phyloP scores from a whole-genome alignment of 1,140 invertebrate genomes.

The Thaumetopoea pityocampa region DNA sequence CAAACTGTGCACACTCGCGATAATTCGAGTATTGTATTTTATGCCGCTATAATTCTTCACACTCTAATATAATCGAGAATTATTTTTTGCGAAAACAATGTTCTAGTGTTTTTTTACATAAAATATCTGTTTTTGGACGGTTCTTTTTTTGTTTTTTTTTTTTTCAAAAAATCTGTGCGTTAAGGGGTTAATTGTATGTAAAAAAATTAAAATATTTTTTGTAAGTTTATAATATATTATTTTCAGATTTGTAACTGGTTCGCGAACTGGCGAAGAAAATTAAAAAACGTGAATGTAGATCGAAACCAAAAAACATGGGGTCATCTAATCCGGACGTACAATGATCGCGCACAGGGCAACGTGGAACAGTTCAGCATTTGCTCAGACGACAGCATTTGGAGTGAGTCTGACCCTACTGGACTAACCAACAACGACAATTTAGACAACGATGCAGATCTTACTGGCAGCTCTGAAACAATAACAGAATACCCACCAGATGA shows the following conservation, averaged over 20 bases:
- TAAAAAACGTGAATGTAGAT: conserved; percentile 82
- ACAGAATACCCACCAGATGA: conserved; percentile 38
- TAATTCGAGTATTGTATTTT: too few species aligned
- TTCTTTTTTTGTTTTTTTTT: too few species aligned
- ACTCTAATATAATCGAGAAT: too few species aligned
- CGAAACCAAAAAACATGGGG: conserved; percentile 82
- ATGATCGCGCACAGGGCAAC: conserved; percentile 82
- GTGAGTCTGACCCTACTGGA: conserved; percentile 75
- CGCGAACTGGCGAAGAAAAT: conserved; percentile 84
- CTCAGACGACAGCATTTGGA: conserved; percentile 85
- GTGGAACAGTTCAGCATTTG: conserved; percentile 85
- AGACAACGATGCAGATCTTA: conserved; percentile 30
- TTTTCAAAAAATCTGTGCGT: too few species aligned
- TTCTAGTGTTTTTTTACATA: too few species aligned
- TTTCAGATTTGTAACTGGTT: conserved; percentile 86
- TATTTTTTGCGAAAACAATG: too few species aligned
- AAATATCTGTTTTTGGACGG: too few species aligned
- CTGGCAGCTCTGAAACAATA: conserved; percentile 38
- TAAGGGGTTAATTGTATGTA: too few species aligned
- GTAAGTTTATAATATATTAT: too few species aligned
- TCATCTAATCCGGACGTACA: conserved; percentile 83
- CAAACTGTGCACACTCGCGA: too few species aligned
- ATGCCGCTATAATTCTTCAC: too few species aligned
- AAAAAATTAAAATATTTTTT: too few species aligned
- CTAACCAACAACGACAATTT: conserved; percentile 33